Evolutionary conservation across 2,113 vertebrate genomes (phyloP).

Genomic region (Falco punctatus): DNA sequence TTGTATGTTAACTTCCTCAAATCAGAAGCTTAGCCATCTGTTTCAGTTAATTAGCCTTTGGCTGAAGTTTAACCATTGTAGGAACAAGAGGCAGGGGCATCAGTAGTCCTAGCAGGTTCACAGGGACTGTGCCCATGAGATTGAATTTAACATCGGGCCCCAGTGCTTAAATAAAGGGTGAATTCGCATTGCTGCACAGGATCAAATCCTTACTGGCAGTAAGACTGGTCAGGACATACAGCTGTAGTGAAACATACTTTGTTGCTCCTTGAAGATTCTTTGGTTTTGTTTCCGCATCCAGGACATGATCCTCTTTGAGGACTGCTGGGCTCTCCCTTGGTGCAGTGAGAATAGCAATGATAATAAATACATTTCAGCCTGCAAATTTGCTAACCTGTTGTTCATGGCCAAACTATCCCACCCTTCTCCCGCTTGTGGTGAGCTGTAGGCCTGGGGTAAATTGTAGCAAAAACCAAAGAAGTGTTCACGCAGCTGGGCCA

Average conservation of each 20-base stretch:
- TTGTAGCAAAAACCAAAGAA: not conserved
- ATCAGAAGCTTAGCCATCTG: not conserved
- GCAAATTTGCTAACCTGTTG: not conserved
- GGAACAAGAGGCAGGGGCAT: not conserved
- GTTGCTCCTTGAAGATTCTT: not conserved
- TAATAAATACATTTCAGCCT: not conserved
- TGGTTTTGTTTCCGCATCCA: not conserved
- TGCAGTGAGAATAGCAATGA: not conserved
- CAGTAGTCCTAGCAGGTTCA: not conserved
- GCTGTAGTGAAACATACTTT: not conserved
- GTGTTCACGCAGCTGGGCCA: not conserved
- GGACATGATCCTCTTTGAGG: not conserved
- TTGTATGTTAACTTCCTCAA: conserved; percentile 18
- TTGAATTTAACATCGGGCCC: not conserved
- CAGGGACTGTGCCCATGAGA: not conserved
- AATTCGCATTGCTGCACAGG: not conserved
- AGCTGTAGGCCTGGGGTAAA: not conserved
- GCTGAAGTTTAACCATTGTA: not conserved
- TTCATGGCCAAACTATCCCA: accelerated
- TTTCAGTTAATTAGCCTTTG: not conserved
- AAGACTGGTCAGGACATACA: not conserved
- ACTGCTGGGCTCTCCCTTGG: not conserved
- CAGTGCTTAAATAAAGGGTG: not conserved
- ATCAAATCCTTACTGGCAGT: not conserved
- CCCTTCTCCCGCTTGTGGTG: not conserved